These are phyloP conservation scores for Perca schrenkii DNA, from an alignment of 2,113 vertebrate species.

Conservation along the genomic window DNA sequence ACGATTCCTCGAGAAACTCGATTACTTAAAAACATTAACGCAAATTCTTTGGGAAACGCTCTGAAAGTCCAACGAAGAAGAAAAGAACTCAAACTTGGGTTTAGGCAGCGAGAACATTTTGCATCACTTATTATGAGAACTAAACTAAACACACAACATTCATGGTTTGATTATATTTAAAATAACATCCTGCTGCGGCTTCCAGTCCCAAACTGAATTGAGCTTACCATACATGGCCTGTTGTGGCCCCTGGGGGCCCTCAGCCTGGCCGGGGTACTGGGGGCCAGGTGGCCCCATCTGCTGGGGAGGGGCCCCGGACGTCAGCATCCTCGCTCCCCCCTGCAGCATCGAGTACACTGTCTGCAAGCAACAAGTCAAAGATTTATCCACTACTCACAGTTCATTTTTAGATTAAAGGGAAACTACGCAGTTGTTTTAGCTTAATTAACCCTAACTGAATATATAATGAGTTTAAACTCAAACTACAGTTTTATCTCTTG, in stretches of 20 bases:
- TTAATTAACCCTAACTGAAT: too few species aligned
- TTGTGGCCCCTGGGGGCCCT: slow-evolving; percentile 83
- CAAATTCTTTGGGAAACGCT: too few species aligned
- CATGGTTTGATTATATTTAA: background rate
- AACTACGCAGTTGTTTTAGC: too few species aligned
- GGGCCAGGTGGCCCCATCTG: slow-evolving; percentile 86
- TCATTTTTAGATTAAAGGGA: too few species aligned
- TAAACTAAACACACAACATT: background rate
- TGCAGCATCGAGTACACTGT: slow-evolving; percentile 87
- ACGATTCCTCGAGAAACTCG: too few species aligned
- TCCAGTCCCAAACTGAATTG: background rate
- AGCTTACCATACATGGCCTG: slow-evolving; percentile 89
- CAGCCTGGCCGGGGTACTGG: slow-evolving; percentile 86
- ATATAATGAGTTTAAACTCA: too few species aligned
- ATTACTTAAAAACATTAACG: too few species aligned
- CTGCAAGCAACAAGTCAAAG: slow-evolving; percentile 47
- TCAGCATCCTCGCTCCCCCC: slow-evolving; percentile 87
- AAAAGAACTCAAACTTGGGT: too few species aligned
- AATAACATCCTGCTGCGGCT: background rate
- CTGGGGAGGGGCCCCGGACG: slow-evolving; percentile 87
- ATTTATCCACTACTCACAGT: too few species aligned
- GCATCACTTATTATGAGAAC: background rate
- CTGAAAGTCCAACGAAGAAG: too few species aligned
- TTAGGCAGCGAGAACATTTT: too few species aligned
- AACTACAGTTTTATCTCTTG: too few species aligned